These are phyloP conservation scores for Pyralis farinalis DNA, from an alignment of 2,888 invertebrate genomes.

Conservation along the genomic window DNA sequence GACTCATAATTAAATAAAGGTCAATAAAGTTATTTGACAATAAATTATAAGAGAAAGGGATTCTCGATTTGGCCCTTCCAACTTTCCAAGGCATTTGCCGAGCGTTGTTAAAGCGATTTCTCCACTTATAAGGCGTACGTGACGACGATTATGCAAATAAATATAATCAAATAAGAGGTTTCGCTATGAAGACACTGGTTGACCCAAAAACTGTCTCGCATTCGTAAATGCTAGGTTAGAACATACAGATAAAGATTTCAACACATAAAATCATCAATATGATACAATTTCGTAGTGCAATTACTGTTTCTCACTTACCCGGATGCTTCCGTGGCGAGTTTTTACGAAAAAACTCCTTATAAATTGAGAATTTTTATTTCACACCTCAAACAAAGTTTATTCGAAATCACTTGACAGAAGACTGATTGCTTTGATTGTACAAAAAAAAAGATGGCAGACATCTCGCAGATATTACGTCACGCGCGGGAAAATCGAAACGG, in stretches of 20 bases:
- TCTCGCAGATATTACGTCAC: conserved; percentile 61
- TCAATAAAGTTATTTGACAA: too few relatives aligned
- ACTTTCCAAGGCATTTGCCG: too few relatives aligned
- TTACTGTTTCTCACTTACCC: conserved; percentile 54
- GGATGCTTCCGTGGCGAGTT: conserved; percentile 72
- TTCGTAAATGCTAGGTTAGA: conserved; percentile 44
- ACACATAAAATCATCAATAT: not conserved
- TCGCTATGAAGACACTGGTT: conserved; percentile 57
- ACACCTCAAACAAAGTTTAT: conserved; percentile 53
- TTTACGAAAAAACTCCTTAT: conserved; percentile 55
- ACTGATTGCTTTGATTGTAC: conserved; percentile 65
- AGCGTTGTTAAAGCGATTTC: not conserved
- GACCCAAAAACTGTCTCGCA: conserved; percentile 54
- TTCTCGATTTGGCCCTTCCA: too few relatives aligned
- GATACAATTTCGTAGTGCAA: conserved; percentile 12
- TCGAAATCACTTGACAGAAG: conserved; percentile 54
- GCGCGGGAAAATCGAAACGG: conserved; percentile 65
- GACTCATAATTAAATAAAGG: too few relatives aligned
- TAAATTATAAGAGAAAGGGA: too few relatives aligned
- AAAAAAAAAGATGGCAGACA: conserved; percentile 57
- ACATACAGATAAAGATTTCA: conserved; percentile 8
- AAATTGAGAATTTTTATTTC: conserved; percentile 44
- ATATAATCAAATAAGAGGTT: conserved; percentile 36
- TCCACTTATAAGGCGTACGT: not conserved
- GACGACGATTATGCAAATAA: conserved; percentile 40